phyloP scores from a whole-genome alignment of 2,888 invertebrate species.

The Myopa tessellatipennis region DNA sequence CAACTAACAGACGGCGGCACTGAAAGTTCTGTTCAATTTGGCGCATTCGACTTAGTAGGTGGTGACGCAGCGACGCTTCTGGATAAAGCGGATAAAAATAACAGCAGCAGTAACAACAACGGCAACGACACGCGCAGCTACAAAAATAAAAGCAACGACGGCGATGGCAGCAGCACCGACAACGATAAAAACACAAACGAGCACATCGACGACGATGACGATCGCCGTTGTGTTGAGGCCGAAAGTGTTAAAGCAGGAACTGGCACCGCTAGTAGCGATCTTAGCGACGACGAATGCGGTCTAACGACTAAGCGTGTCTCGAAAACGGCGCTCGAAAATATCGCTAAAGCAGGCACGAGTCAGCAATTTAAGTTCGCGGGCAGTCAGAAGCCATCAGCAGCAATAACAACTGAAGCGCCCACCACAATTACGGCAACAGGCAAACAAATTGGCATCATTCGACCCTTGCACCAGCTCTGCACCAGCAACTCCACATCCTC shows the following conservation, averaged over 20 bases:
- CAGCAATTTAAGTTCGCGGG: conserved; percentile 69
- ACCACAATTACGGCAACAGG: conserved; percentile 46
- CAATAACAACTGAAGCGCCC: conserved; percentile 38
- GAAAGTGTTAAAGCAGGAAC: conserved; percentile 51
- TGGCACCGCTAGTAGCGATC: conserved; percentile 52
- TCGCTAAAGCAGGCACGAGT: conserved; percentile 76
- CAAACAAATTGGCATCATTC: conserved; percentile 72
- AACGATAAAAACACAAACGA: conserved; percentile 39
- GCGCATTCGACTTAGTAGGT: background rate
- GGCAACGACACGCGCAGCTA: conserved; percentile 34
- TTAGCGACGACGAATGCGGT: conserved; percentile 62
- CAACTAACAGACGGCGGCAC: conserved; percentile 13
- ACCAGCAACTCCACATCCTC: conserved; percentile 11
- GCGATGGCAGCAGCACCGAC: conserved; percentile 29
- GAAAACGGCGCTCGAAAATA: conserved; percentile 75
- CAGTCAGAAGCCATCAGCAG: conserved; percentile 40
- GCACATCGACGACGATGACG: conserved; percentile 42
- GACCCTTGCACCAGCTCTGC: conserved; percentile 62
- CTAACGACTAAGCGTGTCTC: conserved; percentile 67
- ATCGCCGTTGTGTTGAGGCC: conserved; percentile 54
- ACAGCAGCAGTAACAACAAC: conserved; percentile 21
- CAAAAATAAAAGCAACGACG: conserved; percentile 42
- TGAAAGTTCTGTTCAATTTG: conserved; percentile 12
- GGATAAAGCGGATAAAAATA: conserved; percentile 12
- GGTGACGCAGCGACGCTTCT: conserved; percentile 2